Percentiles rank a stretch among this genome's conserved stretches.
phyloP scores from a whole-genome alignment of 2,797 vertebrate genomes.

The Garrulus glandarius region DNA sequence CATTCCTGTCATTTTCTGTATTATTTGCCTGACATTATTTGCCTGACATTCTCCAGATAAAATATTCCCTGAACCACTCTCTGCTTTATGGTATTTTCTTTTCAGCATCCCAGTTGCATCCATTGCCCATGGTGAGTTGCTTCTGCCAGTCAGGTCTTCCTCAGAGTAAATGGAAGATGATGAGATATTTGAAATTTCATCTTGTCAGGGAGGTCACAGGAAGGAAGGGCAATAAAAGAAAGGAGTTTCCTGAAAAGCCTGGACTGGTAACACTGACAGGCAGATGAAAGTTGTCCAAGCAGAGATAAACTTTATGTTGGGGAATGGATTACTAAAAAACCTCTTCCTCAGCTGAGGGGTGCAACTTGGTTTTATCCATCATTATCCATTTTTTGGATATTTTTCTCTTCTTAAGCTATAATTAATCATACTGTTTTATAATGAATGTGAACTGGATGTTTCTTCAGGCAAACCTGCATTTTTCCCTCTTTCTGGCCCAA shows the following conservation, averaged over 20 bases:
- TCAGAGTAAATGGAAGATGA: not conserved
- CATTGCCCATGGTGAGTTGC: not conserved
- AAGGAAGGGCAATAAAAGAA: not conserved
- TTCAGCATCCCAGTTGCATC: not conserved
- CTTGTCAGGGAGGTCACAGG: not conserved
- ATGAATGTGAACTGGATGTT: not conserved
- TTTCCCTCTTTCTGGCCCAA: not conserved
- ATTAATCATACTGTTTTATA: not conserved
- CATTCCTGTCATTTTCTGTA: not conserved
- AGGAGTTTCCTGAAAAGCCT: not conserved
- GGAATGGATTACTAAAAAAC: not conserved
- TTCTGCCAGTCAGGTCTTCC: not conserved
- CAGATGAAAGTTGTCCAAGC: not conserved
- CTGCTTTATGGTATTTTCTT: not conserved
- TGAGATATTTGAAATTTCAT: not conserved
- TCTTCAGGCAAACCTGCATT: not conserved
- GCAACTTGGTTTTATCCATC: not conserved
- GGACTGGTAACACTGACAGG: not conserved
- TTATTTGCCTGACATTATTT: constrained; percentile 1
- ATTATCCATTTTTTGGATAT: not conserved
- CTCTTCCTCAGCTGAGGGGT: not conserved
- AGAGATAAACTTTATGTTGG: not conserved
- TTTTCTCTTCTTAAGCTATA: not conserved
- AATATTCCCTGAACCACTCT: not conserved
- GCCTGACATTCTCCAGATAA: not conserved